A percentile compares a stretch with the other conserved stretches of the same genome.
phyloP scores from a whole-genome alignment of 2,113 vertebrate genomes.

The Cacatua alba region DNA sequence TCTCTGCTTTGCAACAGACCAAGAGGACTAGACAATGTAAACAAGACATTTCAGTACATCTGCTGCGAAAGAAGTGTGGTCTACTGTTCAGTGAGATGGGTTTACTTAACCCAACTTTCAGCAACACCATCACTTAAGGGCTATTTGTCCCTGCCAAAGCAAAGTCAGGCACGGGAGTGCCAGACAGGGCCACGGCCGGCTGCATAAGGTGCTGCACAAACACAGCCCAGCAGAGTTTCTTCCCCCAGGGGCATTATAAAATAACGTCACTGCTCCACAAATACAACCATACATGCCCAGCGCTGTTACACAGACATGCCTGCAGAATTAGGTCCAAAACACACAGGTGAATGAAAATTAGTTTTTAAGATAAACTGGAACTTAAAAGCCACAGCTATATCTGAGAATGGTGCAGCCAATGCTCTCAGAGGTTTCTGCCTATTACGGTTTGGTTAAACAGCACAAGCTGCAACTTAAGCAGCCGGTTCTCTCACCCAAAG shows the following conservation, averaged over 20 bases:
- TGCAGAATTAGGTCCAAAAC: not conserved
- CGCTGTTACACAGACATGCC: not conserved
- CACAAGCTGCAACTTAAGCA: not conserved
- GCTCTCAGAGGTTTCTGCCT: not conserved
- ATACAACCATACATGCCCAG: not conserved
- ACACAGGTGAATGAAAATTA: not conserved
- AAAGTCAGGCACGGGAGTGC: not conserved
- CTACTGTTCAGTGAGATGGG: not conserved
- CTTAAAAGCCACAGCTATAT: not conserved
- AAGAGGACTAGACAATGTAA: not conserved
- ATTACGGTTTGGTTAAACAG: not conserved
- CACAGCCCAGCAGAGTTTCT: conserved; percentile 9
- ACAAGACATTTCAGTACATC: not conserved
- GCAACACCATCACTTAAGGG: not conserved
- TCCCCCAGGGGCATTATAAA: not conserved
- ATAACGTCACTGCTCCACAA: conserved; percentile 3
- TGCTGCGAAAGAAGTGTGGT: not conserved
- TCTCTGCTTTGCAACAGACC: not conserved
- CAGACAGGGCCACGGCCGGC: not conserved
- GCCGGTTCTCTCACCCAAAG: not conserved
- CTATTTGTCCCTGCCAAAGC: not conserved
- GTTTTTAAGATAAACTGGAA: not conserved
- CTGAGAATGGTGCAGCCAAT: not conserved
- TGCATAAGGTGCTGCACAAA: not conserved
- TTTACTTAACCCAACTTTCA: not conserved